Percentiles rank a stretch among this genome's conserved stretches.
phyloP scores from a whole-genome alignment of 2,888 invertebrate genomes.

The Meiosimyza platycephala region DNA sequence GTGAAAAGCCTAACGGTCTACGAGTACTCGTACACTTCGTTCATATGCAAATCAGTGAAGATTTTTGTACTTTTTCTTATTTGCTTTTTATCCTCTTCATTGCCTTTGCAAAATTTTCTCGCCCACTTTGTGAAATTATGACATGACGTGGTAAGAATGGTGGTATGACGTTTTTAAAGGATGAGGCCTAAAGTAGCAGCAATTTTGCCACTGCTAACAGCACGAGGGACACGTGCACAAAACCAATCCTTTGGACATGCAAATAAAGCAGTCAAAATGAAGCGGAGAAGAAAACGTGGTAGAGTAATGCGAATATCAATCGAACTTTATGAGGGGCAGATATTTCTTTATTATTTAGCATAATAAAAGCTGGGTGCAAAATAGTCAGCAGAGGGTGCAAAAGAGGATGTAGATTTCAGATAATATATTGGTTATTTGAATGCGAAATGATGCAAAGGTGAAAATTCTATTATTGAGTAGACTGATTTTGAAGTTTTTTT shows the following conservation, averaged over 20 bases:
- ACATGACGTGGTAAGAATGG: not conserved
- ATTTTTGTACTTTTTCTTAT: constrained; percentile 1
- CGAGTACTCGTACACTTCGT: not conserved
- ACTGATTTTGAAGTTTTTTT: too few relatives aligned
- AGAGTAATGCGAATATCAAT: constrained; percentile 11
- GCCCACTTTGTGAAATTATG: not conserved
- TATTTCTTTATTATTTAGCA: constrained; percentile 14
- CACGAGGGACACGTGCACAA: not conserved
- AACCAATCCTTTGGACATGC: constrained; percentile 1
- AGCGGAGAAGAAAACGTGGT: too few relatives aligned
- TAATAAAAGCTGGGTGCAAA: too few relatives aligned
- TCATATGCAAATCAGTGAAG: constrained; percentile 32
- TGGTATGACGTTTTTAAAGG: not conserved
- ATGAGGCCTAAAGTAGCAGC: not conserved
- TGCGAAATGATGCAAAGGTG: too few relatives aligned
- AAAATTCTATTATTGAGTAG: too few relatives aligned
- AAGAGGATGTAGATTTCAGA: too few relatives aligned
- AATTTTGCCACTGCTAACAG: constrained; percentile 1
- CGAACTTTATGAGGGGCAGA: not conserved
- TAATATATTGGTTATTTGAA: too few relatives aligned
- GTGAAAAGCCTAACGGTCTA: constrained; percentile 14
- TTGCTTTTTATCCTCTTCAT: not conserved
- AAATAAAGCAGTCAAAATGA: constrained; percentile 23
- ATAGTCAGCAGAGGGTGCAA: too few relatives aligned
- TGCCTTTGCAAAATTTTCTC: not conserved